phyloP scores from a whole-genome alignment of 2,113 vertebrate genomes.

The Reinhardtius hippoglossoides region DNA sequence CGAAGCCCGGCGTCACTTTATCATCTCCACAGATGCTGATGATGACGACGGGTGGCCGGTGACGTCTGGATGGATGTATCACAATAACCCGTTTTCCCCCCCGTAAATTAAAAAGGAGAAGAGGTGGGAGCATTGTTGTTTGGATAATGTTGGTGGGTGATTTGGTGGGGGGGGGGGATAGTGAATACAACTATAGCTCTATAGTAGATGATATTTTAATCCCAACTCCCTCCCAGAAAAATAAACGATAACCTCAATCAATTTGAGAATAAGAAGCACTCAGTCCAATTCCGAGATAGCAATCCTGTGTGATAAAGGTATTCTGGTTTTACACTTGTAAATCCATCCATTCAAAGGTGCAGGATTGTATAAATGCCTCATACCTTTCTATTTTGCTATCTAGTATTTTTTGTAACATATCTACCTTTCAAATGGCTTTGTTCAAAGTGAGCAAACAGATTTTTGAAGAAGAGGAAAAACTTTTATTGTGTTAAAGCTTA shows the following conservation, averaged over 20 bases:
- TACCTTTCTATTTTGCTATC: conserved; percentile 38
- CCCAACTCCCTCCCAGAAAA: background rate
- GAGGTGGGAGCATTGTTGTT: conserved; percentile 56
- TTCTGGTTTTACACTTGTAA: conserved; percentile 64
- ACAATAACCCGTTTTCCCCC: conserved; percentile 44
- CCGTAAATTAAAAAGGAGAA: conserved; percentile 71
- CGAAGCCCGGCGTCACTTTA: conserved; percentile 77
- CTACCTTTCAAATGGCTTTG: conserved; percentile 19
- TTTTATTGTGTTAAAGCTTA: conserved; percentile 1
- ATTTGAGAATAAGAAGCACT: conserved; percentile 55
- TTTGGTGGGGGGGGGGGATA: background rate
- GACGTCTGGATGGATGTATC: conserved; percentile 69
- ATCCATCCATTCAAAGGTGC: conserved; percentile 64
- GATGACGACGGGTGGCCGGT: conserved; percentile 60
- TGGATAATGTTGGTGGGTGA: conserved; percentile 45
- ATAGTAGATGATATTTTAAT: conserved; percentile 52
- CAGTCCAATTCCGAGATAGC: conserved; percentile 45
- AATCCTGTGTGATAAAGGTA: conserved; percentile 46
- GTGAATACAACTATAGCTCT: conserved; percentile 55
- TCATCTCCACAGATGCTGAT: conserved; percentile 75
- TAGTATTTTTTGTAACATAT: background rate
- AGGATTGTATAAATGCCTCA: conserved; percentile 58
- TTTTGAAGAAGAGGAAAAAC: background rate
- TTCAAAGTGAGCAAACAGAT: background rate
- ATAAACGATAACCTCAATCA: conserved; percentile 52